These are phyloP conservation scores for Hydrolagus colliei DNA, from an alignment of 2,797 vertebrate genomes.

Conservation along the genomic window DNA sequence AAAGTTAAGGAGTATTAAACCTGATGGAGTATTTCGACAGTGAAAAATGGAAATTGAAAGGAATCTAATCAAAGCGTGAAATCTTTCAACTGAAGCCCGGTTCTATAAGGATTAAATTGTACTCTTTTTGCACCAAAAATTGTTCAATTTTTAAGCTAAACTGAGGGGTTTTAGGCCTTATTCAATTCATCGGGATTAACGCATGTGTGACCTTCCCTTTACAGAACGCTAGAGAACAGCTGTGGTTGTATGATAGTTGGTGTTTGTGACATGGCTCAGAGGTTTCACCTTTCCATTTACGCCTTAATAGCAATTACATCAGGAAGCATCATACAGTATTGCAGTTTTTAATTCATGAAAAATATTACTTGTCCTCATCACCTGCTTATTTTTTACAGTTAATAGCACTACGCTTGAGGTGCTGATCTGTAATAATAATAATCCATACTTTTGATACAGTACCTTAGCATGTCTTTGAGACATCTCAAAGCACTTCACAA, in stretches of 20 bases:
- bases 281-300: too few relatives aligned
- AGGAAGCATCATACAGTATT: background rate
- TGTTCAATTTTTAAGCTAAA: slow-evolving; percentile 16
- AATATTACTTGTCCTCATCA: background rate
- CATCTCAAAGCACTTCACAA: too few relatives aligned
- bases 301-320: too few relatives aligned
- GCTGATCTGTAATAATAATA: too few relatives aligned
- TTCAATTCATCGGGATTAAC: slow-evolving; percentile 8
- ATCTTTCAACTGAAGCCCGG: background rate
- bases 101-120: slow-evolving; percentile 1
- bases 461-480: too few relatives aligned
- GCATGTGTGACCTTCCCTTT: background rate
- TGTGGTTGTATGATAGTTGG: background rate
- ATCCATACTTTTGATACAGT: too few relatives aligned
- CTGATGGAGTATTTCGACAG: background rate
- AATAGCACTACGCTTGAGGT: too few relatives aligned
- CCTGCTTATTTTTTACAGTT: background rate
- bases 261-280: background rate
- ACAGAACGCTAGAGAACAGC: background rate
- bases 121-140: background rate
- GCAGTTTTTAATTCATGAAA: background rate
- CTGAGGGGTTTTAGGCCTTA: background rate
- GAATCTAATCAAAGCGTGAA: slow-evolving; percentile 5
- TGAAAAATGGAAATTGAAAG: slow-evolving; percentile 9
- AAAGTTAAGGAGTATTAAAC: slow-evolving; percentile 12